Evolutionary conservation across 2,113 vertebrate genomes (phyloP), one percentile per base, ranked within the genome.

Genomic region (Donacobius atricapilla): DNA sequence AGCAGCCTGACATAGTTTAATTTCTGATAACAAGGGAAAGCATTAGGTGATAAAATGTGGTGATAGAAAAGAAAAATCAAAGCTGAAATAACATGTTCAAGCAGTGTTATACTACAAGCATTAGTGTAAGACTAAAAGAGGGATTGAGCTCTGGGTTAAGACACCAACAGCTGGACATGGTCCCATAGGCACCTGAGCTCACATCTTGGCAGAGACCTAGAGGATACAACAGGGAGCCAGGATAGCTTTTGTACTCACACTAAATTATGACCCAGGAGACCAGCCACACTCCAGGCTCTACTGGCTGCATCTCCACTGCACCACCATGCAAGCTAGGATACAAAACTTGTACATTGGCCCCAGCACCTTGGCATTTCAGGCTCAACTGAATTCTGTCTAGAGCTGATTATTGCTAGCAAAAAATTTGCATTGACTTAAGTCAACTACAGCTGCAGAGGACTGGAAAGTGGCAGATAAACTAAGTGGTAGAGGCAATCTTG

Each of bases 281-380:
- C 44, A 73, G 7, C 20, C 17, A 37, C 2, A 1, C 25, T 53
- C 8, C 47, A 53, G 45, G 60, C 77, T 69, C 68, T n/a, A 6
- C 58, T 60, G 58, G 33, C 54, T n/a, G 33, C 57, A 54, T 5
- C 44, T 45, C 25, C 66, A 22, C 28, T n/a, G 54, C n/a, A 57
- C 24, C 37, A 20, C 28, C 35, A 25, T 0, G 13, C 39, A 70
- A 54, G 27, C 33, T 16, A 13, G 3, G 4, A 37, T 5, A 39
- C 7, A 5, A 5, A 54, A 12, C 23, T 33, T 27, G 5, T 1
- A 54, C 13, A 13, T 0, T 15, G 9, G 54, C 27, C 18, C 69
- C 30, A 39, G 19, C 4, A 69, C 45, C 40, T 6, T 27, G 47
- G 65, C 16, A 30, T 28, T 54, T 58, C 35, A 51, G 65, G 13